Evolutionary conservation across 35 echinoderm and acorn worm species (phyloP), one percentile per base, ranked within the genome.

Genomic region (Lytechinus pictus): DNA sequence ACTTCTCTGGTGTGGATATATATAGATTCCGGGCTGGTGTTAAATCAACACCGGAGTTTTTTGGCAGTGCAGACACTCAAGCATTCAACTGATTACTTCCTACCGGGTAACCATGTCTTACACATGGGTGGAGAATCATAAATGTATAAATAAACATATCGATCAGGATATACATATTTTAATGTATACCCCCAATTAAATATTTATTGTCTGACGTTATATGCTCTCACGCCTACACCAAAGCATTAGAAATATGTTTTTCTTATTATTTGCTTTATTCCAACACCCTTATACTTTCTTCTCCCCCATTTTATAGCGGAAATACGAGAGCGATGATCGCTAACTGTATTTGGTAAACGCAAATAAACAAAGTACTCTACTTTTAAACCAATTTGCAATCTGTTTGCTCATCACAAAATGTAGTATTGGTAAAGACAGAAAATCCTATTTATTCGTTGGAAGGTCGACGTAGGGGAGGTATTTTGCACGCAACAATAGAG

Each of bases 291-390:
- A 2, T 71, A 13, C 3, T 21, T 3, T 21, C 61, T 71, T 19
- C 19, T 71, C 61, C 14, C 61, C 0, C 33, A 44, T 44, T 44
- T 71, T 71, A 21, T 71, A 71, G 61, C 61, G 61, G 61, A 71
- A 71, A 71, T 89, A 89, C 7, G 5, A 12, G 52, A 11, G 87
- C 51, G 87, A 89, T 89, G 10, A 89, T 89, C 87, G 87, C 87
- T 29, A 19, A 53, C 52, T 53, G 87, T 89, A 89, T 89, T 89
- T 89, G 52, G 87, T 89, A 89, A 89, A 89, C 28, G 52, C 87
- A 89, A 89, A 89, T 89, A 89, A 89, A 89, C 87, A 89, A 89
- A 89, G 87, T 89, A 89, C 87, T 89, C 87, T 89, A 89, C 87
- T 89, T 89, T 89, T 89, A 89, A 89, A 89, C 87, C 87, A 89